Percentiles rank a stretch among this genome's conserved stretches.
phyloP scores from a whole-genome alignment of 92 coral and sea anemone species.

The Isaurus tuberculatus region DNA sequence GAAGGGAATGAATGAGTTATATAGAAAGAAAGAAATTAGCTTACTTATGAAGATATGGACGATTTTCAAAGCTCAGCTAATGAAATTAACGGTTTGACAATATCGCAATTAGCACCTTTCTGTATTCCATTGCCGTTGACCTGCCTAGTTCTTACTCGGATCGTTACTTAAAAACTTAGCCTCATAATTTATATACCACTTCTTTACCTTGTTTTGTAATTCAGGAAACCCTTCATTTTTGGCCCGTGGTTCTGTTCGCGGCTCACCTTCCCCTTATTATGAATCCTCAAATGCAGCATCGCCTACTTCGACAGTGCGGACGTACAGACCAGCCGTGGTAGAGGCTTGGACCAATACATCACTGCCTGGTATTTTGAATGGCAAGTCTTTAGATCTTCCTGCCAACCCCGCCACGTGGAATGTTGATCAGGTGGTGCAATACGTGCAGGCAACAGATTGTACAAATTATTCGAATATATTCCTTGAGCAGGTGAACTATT shows the following conservation, averaged over 20 bases:
- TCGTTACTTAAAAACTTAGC: too few species aligned
- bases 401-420: constrained; percentile 92
- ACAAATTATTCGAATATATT: constrained; percentile 77
- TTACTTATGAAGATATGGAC: too few species aligned
- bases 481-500: constrained; percentile 72
- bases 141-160: too few species aligned
- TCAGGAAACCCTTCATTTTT: constrained; percentile 20
- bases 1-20: too few species aligned
- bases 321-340: constrained; percentile 62
- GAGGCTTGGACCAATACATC: constrained; percentile 95
- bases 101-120: too few species aligned
- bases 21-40: too few species aligned
- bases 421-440: constrained; percentile 88
- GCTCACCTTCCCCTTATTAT: constrained; percentile 15
- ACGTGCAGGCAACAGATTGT: constrained; percentile 88
- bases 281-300: constrained; percentile 2
- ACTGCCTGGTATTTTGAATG: constrained; percentile 94
- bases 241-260: constrained; percentile 7
- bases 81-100: too few species aligned
- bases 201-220: background rate
- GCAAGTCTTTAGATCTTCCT: constrained; percentile 90
- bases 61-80: too few species aligned
- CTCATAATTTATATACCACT: background rate
- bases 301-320: background rate
- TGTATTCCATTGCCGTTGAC: too few species aligned